These are phyloP conservation scores for Pectinophora gossypiella DNA, from an alignment of 1,140 invertebrate species.

Conservation along the genomic window DNA sequence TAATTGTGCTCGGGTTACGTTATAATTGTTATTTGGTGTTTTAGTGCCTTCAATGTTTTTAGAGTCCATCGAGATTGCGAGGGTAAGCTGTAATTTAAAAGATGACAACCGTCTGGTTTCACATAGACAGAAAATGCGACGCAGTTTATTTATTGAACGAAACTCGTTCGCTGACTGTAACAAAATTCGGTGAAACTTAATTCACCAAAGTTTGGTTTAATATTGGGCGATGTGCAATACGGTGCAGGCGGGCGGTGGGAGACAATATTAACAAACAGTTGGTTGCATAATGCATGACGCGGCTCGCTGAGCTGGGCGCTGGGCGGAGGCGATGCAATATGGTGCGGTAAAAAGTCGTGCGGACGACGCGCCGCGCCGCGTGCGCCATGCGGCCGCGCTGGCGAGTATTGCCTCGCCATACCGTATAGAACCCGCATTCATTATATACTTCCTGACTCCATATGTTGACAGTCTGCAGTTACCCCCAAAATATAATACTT, in stretches of 20 bases:
- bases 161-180: not conserved
- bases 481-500: too few species aligned
- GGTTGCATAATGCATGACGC: constrained; percentile 33
- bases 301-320: not conserved
- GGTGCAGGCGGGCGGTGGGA: not conserved
- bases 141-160: not conserved
- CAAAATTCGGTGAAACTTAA: not conserved
- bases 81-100: too few species aligned
- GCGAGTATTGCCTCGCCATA: too few species aligned
- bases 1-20: constrained; percentile 1
- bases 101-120: too few species aligned
- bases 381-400: not conserved
- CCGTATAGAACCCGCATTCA: too few species aligned
- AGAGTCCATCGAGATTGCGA: not conserved
- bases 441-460: too few species aligned
- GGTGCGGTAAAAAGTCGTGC: not conserved
- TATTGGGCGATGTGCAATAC: not conserved
- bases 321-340: constrained; percentile 3
- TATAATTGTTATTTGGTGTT: constrained; percentile 8
- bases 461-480: too few species aligned
- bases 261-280: constrained; percentile 20
- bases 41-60: constrained; percentile 1
- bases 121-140: too few species aligned
- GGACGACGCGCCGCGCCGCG: too few species aligned
- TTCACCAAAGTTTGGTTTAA: not conserved